Conservation (phyloP, 2,797 vertebrate genomes). For the Aulostomus chinensis region DNA sequence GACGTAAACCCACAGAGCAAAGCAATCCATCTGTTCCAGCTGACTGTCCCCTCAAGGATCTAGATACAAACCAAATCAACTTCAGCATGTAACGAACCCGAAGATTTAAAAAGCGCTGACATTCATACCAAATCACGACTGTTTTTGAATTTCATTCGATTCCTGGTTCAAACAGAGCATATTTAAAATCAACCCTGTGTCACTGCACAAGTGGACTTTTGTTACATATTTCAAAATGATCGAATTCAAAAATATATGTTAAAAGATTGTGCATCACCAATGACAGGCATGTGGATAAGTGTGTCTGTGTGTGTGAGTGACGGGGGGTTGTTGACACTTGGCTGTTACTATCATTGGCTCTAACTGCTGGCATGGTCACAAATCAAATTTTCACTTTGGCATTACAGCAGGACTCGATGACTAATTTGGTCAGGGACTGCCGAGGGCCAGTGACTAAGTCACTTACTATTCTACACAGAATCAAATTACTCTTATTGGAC, state of each 20-base stretch:
- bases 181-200: no score
- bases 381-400: constrained; percentile 29
- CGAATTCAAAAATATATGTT: not conserved
- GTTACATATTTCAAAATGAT: not conserved
- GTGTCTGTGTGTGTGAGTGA: not conserved
- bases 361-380: constrained; percentile 6
- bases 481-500: not conserved
- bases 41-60: not conserved
- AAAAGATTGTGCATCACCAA: not conserved
- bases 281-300: constrained; percentile 1
- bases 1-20: not conserved
- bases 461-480: not conserved
- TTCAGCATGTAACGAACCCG: not conserved
- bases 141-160: no score
- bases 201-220: no score
- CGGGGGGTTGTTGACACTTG: constrained; percentile 2
- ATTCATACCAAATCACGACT: no score
- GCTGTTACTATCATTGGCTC: constrained; percentile 16
- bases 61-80: not conserved
- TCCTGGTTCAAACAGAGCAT: no score
- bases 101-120: no score
- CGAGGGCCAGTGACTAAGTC: not conserved
- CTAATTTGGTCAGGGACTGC: constrained; percentile 5
- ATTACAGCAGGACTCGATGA: not conserved
- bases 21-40: constrained; percentile 10